A percentile compares a stretch with the other conserved stretches of the same genome.
Conservation (phyloP, 2,888 invertebrate genomes). For the Prenolepis imparis region DNA sequence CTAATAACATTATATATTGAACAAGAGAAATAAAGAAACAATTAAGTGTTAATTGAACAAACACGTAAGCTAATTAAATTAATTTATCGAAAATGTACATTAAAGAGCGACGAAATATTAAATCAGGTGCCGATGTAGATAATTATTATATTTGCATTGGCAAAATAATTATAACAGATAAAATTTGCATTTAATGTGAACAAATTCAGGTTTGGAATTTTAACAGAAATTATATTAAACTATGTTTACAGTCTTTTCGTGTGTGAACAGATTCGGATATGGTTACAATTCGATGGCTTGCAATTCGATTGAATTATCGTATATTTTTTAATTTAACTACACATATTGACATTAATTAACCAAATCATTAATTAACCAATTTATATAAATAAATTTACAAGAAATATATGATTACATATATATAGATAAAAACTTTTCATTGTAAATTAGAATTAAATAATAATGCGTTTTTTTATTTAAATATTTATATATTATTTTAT, state of each 20-base stretch:
- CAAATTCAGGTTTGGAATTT: conserved; percentile 2
- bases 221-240: conserved; percentile 14
- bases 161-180: conserved; percentile 20
- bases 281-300: background rate
- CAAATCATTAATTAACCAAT: conserved; percentile 3
- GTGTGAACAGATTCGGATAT: background rate
- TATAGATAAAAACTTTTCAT: background rate
- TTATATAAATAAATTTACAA: background rate
- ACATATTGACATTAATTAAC: background rate
- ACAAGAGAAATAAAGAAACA: background rate
- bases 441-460: background rate
- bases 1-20: background rate
- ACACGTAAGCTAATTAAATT: conserved; percentile 16
- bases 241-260: background rate
- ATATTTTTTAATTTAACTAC: conserved; percentile 5
- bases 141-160: background rate
- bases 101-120: conserved; percentile 9
- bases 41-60: conserved; percentile 8
- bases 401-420: background rate
- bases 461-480: background rate
- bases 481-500: too few species aligned
- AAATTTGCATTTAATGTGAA: conserved; percentile 5
- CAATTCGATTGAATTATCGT: background rate
- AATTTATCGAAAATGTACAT: background rate
- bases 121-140: background rate